Conservation (phyloP, 2,113 vertebrate species). For the Pleuronectes platessa region DNA sequence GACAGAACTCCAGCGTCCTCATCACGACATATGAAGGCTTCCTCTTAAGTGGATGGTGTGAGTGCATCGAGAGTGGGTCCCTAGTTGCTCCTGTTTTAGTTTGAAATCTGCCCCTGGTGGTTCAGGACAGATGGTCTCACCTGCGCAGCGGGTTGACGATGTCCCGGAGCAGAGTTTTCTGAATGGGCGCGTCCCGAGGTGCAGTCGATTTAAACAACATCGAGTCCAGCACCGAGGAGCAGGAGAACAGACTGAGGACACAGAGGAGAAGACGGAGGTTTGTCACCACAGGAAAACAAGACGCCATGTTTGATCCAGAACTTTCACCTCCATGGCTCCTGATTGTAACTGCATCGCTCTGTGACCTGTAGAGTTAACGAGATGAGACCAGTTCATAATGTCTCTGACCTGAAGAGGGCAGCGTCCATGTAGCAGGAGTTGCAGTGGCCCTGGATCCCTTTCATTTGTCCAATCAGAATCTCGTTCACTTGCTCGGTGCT, state of each 20-base stretch:
- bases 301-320: too few relatives aligned
- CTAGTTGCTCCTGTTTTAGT: too few relatives aligned
- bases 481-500: constrained; percentile 71
- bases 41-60: too few relatives aligned
- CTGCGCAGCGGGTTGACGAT: constrained; percentile 90
- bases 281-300: too few relatives aligned
- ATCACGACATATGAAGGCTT: too few relatives aligned
- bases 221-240: constrained; percentile 88
- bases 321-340: too few relatives aligned
- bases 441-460: constrained; percentile 90
- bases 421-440: constrained; percentile 95
- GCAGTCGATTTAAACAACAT: constrained; percentile 86
- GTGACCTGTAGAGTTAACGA: background rate
- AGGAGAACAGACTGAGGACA: constrained; percentile 88
- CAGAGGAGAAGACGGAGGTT: background rate
- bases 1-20: background rate
- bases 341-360: background rate
- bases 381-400: background rate
- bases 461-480: constrained; percentile 85
- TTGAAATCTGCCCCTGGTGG: too few relatives aligned
- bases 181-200: constrained; percentile 77
- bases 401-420: constrained; percentile 87
- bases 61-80: too few relatives aligned
- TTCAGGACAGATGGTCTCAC: constrained; percentile 56
- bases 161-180: constrained; percentile 85